Evolutionary conservation across 1,140 invertebrate genomes (phyloP).

Genomic region (Drosophila subpulchrella): DNA sequence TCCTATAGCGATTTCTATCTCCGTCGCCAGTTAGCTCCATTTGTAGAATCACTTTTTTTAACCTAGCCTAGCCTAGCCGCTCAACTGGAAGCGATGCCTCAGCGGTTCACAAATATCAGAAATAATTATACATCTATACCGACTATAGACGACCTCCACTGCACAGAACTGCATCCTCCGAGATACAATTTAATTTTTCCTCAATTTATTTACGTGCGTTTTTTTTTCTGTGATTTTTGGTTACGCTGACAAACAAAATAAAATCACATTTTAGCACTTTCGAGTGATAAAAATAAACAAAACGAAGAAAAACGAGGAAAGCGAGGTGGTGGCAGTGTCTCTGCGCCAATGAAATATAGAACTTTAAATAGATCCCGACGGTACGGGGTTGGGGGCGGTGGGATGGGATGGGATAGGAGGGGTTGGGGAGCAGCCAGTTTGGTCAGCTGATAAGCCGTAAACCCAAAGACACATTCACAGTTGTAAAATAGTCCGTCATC

Average conservation of each 20-base stretch:
- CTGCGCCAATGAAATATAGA: constrained; percentile 55
- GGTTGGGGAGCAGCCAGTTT: constrained; percentile 1
- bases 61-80: neutral
- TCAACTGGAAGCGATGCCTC: constrained; percentile 19
- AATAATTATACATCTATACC: constrained; percentile 24
- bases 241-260: constrained; percentile 67
- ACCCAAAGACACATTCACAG: constrained; percentile 10
- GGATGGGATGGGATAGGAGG: neutral
- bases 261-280: constrained; percentile 68
- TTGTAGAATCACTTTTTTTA: constrained; percentile 23
- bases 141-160: constrained; percentile 53
- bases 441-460: constrained; percentile 50
- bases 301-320: constrained; percentile 20
- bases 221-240: constrained; percentile 21
- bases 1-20: constrained; percentile 27
- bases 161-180: constrained; percentile 38
- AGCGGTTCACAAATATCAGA: constrained; percentile 11
- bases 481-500: constrained; percentile 20
- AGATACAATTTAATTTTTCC: constrained; percentile 34
- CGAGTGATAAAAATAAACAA: constrained; percentile 78
- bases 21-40: constrained; percentile 26
- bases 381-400: neutral
- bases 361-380: constrained; percentile 49
- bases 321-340: constrained; percentile 3
- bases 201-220: constrained; percentile 45